Percentiles rank a stretch among this genome's conserved stretches.
These are phyloP conservation scores for Rhimphoctona megacephalus DNA, from an alignment of 2,888 invertebrate genomes.

Conservation along the genomic window DNA sequence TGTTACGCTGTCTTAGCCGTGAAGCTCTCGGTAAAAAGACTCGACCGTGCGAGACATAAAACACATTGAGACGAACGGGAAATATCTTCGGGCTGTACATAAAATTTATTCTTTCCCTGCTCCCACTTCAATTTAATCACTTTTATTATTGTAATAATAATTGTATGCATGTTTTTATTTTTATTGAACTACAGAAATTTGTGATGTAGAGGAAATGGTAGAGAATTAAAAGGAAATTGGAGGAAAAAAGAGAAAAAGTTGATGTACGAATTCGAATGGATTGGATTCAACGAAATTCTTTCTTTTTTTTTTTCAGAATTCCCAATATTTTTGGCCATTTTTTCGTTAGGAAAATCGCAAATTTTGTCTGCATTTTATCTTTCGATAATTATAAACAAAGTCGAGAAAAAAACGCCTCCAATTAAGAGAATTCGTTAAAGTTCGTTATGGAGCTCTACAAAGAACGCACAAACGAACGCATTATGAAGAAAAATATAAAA, in stretches of 20 bases:
- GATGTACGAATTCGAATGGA: no score
- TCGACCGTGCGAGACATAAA: constrained; percentile 43
- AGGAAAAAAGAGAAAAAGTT: neutral
- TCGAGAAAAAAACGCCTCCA: neutral
- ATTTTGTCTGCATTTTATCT: no score
- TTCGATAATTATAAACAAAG: no score
- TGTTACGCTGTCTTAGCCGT: neutral
- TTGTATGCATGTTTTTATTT: neutral
- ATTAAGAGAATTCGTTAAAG: neutral
- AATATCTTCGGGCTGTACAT: constrained; percentile 21
- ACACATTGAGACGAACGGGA: constrained; percentile 26
- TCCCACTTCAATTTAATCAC: neutral
- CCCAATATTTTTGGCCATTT: no score
- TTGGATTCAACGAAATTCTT: neutral
- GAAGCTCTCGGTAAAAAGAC: neutral
- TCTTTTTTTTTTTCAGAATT: no score
- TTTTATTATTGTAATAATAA: constrained; percentile 9
- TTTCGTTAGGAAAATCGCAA: no score
- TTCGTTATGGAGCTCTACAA: neutral
- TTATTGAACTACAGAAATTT: constrained; percentile 8
- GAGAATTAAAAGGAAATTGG: neutral
- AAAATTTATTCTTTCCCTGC: constrained; percentile 23
- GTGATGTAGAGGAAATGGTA: neutral
- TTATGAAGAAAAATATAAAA: neutral
- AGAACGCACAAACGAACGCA: neutral